Conservation (phyloP, 2,797 vertebrate genomes). For the Manis javanica region DNA sequence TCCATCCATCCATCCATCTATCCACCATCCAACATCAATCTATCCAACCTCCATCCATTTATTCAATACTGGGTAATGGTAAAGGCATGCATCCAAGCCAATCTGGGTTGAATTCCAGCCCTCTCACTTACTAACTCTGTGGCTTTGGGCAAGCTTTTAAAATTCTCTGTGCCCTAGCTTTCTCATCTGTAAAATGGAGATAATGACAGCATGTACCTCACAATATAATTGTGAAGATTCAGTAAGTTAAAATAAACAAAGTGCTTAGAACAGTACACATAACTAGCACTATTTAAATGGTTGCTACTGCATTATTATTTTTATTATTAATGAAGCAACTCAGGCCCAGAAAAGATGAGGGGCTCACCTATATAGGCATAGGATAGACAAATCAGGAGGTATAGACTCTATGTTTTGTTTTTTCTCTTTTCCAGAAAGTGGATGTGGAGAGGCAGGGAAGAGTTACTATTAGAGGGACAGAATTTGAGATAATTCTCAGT, state of each 20-base stretch:
- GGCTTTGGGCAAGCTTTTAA: neutral
- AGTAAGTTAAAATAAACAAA: neutral
- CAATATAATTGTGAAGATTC: neutral
- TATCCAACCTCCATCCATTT: no score
- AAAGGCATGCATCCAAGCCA: neutral
- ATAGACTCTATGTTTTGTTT: neutral
- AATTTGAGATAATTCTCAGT: no score
- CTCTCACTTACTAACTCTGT: neutral
- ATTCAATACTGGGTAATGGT: neutral
- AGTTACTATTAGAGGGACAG: no score
- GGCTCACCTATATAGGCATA: neutral
- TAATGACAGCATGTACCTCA: neutral
- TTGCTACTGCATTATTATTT: neutral
- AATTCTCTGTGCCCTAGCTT: neutral
- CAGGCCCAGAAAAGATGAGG: neutral
- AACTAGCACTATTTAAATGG: neutral
- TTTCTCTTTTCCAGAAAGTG: neutral
- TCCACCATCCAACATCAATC: no score
- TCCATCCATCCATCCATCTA: neutral
- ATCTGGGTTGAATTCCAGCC: neutral
- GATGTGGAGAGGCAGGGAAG: no score
- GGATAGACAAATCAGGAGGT: neutral
- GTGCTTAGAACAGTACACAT: neutral
- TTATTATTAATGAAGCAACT: conserved; percentile 14
- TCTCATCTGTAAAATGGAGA: neutral